These are phyloP conservation scores for Laodelphax striatellus DNA, from an alignment of 1,140 invertebrate genomes.

Conservation along the genomic window DNA sequence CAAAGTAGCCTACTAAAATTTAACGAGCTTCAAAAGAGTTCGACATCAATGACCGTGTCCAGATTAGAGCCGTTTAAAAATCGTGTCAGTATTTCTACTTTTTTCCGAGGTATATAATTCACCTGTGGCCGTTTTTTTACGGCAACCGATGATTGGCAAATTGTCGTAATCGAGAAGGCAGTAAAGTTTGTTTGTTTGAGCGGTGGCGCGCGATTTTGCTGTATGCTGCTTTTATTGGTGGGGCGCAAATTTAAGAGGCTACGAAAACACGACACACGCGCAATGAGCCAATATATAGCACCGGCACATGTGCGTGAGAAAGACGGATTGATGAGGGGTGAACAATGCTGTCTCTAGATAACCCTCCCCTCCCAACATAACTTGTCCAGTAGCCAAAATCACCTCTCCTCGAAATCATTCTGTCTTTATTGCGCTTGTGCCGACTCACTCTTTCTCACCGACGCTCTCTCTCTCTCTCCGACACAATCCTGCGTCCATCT, in stretches of 20 bases:
- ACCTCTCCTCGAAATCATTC: background rate
- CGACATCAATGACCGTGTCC: background rate
- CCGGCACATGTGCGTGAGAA: background rate
- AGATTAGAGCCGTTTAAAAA: background rate
- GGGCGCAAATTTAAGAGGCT: too few species aligned
- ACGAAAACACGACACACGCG: background rate
- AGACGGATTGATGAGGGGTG: background rate
- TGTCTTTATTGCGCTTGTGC: background rate
- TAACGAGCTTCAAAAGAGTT: background rate
- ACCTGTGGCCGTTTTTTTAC: too few species aligned
- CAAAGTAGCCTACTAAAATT: too few species aligned
- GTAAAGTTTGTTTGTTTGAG: too few species aligned
- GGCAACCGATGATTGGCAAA: too few species aligned
- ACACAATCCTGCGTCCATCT: background rate
- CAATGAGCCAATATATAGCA: background rate
- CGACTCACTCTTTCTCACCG: background rate
- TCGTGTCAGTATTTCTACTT: background rate
- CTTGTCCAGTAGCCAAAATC: constrained; percentile 1
- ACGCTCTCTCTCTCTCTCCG: background rate
- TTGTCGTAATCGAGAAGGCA: too few species aligned
- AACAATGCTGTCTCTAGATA: background rate
- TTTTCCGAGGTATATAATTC: too few species aligned
- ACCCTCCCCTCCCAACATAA: background rate
- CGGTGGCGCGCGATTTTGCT: too few species aligned
- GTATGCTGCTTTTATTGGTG: too few species aligned